Conservation (phyloP, 2,113 vertebrate species). For the Lagopus muta region DNA sequence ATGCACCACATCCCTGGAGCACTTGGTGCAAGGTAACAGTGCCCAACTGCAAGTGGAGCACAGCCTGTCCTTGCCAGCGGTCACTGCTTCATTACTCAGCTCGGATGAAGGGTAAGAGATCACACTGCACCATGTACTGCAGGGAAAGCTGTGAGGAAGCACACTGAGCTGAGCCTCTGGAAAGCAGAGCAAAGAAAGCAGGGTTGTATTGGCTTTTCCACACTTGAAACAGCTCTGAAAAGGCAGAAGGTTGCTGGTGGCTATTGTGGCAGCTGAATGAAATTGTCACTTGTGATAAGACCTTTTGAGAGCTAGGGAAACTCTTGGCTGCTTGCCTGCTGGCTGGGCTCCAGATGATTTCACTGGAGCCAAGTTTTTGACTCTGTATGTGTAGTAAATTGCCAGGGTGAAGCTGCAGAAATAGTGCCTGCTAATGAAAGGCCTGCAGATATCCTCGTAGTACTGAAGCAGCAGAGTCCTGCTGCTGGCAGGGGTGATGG, state of each 20-base stretch:
- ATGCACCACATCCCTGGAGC: not conserved
- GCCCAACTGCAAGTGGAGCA: rapidly evolving
- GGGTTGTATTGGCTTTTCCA: not conserved
- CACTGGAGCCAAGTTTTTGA: constrained; percentile 8
- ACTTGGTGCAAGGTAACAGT: not conserved
- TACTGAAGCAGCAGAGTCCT: not conserved
- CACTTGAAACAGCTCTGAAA: not conserved
- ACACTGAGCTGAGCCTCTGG: not conserved
- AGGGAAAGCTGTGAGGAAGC: not conserved
- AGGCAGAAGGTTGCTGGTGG: constrained; percentile 14
- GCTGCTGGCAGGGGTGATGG: not conserved
- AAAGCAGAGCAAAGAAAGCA: not conserved
- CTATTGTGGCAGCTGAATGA: constrained; percentile 23
- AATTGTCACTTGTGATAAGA: constrained; percentile 48
- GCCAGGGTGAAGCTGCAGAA: constrained; percentile 42
- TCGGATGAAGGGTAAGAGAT: not conserved
- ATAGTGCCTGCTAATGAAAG: not conserved
- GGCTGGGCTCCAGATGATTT: constrained; percentile 34
- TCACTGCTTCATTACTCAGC: not conserved
- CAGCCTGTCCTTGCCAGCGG: not conserved
- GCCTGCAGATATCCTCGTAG: not conserved
- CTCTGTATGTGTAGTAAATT: not conserved
- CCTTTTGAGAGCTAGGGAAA: not conserved
- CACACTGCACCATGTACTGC: not conserved
- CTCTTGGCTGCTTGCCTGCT: constrained; percentile 7